Conservation (phyloP, 2,797 vertebrate species). For the Denticeps clupeoides region DNA sequence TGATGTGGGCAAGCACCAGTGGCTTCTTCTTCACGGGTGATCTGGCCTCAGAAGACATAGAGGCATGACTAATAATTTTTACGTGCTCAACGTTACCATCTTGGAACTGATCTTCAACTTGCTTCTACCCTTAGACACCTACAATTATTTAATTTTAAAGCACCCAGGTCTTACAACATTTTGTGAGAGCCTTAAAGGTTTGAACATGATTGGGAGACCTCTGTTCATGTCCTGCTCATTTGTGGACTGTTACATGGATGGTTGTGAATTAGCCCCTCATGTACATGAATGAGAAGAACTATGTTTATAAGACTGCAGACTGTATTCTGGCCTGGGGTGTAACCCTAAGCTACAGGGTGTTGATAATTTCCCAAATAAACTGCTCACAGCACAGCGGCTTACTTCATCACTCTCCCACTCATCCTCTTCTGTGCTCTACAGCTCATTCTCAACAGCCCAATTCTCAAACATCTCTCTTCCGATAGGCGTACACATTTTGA, state of each 20-base stretch:
- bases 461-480: conserved; percentile 34
- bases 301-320: conserved; percentile 24
- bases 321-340: conserved; percentile 28
- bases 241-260: conserved; percentile 47
- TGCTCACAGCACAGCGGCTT: conserved; percentile 18
- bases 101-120: not conserved
- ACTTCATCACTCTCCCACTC: conserved; percentile 26
- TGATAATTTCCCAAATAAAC: no score
- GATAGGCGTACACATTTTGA: not conserved
- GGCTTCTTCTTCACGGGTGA: not conserved
- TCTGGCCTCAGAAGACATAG: not conserved
- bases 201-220: conserved; percentile 38
- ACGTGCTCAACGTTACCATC: not conserved
- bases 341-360: not conserved
- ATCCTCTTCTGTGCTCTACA: conserved; percentile 42
- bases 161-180: not conserved
- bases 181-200: not conserved
- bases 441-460: conserved; percentile 40
- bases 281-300: conserved; percentile 38
- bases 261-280: conserved; percentile 49
- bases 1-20: not conserved
- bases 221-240: conserved; percentile 47
- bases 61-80: not conserved
- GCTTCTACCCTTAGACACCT: not conserved
- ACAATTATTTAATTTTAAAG: not conserved